phyloP scores from a whole-genome alignment of 2,888 invertebrate species.

The Morinoia aosen region DNA sequence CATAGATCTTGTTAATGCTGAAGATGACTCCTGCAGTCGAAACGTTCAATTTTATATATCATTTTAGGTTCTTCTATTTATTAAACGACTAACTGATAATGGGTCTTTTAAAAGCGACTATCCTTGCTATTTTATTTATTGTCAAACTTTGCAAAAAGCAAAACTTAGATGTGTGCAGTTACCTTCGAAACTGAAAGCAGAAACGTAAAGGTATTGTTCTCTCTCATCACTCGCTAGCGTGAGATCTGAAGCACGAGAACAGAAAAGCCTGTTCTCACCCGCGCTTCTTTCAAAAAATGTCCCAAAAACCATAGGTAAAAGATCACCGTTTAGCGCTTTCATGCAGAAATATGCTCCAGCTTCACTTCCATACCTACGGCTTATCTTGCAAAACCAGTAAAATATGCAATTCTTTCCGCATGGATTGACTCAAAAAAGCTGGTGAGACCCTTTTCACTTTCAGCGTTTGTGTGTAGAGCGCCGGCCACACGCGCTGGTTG shows the following conservation, averaged over 20 bases:
- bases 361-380: not conserved
- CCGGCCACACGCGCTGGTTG: not conserved
- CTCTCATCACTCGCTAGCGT: not conserved
- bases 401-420: not conserved
- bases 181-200: too few species aligned
- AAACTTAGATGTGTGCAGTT: too few species aligned
- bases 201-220: not conserved
- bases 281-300: not conserved
- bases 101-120: too few species aligned
- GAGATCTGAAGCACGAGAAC: not conserved
- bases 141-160: too few species aligned
- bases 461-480: not conserved
- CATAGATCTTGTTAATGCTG: too few species aligned
- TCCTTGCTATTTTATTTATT: too few species aligned
- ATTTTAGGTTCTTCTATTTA: too few species aligned
- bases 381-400: not conserved
- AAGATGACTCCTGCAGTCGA: too few species aligned
- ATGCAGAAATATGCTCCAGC: not conserved
- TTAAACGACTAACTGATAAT: too few species aligned
- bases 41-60: too few species aligned
- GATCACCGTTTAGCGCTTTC: not conserved
- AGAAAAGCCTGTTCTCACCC: not conserved
- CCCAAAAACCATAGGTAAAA: not conserved
- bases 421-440: not conserved
- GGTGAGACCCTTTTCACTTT: not conserved